Percentiles rank a stretch among this genome's conserved stretches.
Conservation (phyloP, 2,888 invertebrate species). For the Sinodicranocentrus sp. region DNA sequence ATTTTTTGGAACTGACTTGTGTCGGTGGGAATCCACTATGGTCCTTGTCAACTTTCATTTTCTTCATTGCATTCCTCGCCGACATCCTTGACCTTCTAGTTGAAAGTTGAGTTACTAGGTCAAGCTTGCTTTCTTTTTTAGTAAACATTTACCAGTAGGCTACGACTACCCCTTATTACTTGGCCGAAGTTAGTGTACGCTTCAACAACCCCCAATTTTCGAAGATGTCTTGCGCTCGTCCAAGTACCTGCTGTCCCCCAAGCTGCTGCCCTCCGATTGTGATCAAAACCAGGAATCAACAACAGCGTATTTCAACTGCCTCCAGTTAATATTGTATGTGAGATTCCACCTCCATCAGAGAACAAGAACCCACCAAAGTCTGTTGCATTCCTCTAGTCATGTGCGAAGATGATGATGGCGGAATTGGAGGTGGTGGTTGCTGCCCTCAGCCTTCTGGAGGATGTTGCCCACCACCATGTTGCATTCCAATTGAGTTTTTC, state of each 20-base stretch:
- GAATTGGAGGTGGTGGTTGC: conserved; percentile 45
- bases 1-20: too few relatives aligned
- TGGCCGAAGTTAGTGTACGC: too few relatives aligned
- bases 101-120: too few relatives aligned
- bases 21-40: too few relatives aligned
- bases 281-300: conserved; percentile 74
- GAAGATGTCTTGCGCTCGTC: conserved; percentile 73
- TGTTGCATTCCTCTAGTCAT: conserved; percentile 76
- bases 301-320: conserved; percentile 75
- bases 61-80: too few relatives aligned
- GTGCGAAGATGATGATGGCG: conserved; percentile 74
- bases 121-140: too few relatives aligned
- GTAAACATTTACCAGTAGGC: too few relatives aligned
- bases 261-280: conserved; percentile 74
- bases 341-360: conserved; percentile 76
- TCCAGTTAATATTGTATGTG: conserved; percentile 70
- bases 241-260: conserved; percentile 65
- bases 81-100: too few relatives aligned
- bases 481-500: conserved; percentile 60
- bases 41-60: too few relatives aligned
- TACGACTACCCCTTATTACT: too few relatives aligned
- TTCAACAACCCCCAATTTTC: too few relatives aligned
- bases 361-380: conserved; percentile 75
- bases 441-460: conserved; percentile 36
- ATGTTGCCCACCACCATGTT: conserved; percentile 51